A percentile compares a stretch with the other conserved stretches of the same genome.
Conservation (phyloP, 2,888 invertebrate species). For the Caenorhabditis sp. region DNA sequence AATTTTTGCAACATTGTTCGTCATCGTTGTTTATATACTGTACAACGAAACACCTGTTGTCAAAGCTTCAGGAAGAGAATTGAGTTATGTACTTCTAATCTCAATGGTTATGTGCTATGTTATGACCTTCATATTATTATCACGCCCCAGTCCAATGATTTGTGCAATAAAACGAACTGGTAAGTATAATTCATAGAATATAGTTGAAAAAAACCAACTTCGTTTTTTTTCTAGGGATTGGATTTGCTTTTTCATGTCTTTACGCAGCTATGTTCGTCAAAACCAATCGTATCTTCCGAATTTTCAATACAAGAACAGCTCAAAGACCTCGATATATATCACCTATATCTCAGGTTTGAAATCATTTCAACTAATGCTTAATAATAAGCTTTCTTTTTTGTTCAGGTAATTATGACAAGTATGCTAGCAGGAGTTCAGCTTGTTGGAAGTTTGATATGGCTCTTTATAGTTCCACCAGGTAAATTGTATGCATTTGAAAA, state of each 20-base stretch:
- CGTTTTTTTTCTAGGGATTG: conserved; percentile 74
- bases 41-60: conserved; percentile 77
- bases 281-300: conserved; percentile 81
- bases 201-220: too few species aligned
- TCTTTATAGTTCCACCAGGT: conserved; percentile 77
- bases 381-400: conserved; percentile 1
- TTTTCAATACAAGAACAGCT: conserved; percentile 76
- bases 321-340: conserved; percentile 81
- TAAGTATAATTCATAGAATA: too few species aligned
- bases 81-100: conserved; percentile 79
- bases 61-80: conserved; percentile 82
- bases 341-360: conserved; percentile 79
- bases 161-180: conserved; percentile 79
- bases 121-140: conserved; percentile 80
- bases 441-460: conserved; percentile 79
- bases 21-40: conserved; percentile 76
- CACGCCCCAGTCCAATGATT: conserved; percentile 78
- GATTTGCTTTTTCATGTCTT: conserved; percentile 80
- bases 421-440: conserved; percentile 79
- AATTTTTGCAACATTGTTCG: conserved; percentile 76
- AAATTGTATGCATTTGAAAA: neutral
- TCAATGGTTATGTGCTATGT: conserved; percentile 79
- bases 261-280: conserved; percentile 82
- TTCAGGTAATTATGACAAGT: conserved; percentile 53
- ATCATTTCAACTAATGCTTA: neutral